These are phyloP conservation scores for Dicrostonyx torquatus DNA, from an alignment of 2,797 vertebrate genomes.

Conservation along the genomic window DNA sequence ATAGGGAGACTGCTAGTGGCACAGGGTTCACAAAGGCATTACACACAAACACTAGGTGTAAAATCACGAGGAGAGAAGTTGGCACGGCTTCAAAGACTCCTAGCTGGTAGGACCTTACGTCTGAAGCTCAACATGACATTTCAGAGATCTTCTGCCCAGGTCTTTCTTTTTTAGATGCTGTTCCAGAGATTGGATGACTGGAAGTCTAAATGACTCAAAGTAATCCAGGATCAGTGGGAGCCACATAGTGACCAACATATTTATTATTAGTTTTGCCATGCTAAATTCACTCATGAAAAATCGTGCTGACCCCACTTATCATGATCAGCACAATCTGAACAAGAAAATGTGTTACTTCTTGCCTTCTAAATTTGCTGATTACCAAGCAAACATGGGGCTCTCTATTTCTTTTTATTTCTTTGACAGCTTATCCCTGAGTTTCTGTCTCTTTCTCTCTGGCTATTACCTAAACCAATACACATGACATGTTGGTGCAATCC, in stretches of 20 bases:
- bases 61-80: background rate
- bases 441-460: background rate
- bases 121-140: background rate
- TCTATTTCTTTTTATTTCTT: background rate
- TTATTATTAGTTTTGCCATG: background rate
- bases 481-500: background rate
- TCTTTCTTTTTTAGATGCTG: background rate
- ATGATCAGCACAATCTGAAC: background rate
- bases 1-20: background rate
- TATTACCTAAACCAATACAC: background rate
- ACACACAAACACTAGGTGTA: background rate
- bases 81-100: background rate
- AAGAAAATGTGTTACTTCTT: background rate
- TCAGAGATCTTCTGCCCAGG: background rate
- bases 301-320: background rate
- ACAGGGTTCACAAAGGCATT: background rate
- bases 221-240: background rate
- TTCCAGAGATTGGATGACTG: background rate
- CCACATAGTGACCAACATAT: background rate
- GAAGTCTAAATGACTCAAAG: background rate
- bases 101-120: background rate
- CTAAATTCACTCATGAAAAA: background rate
- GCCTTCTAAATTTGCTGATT: slow-evolving; percentile 41
- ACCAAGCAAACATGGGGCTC: background rate
- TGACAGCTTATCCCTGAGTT: background rate